phyloP scores from a whole-genome alignment of 2,888 invertebrate genomes.

The Andrena fulva region DNA sequence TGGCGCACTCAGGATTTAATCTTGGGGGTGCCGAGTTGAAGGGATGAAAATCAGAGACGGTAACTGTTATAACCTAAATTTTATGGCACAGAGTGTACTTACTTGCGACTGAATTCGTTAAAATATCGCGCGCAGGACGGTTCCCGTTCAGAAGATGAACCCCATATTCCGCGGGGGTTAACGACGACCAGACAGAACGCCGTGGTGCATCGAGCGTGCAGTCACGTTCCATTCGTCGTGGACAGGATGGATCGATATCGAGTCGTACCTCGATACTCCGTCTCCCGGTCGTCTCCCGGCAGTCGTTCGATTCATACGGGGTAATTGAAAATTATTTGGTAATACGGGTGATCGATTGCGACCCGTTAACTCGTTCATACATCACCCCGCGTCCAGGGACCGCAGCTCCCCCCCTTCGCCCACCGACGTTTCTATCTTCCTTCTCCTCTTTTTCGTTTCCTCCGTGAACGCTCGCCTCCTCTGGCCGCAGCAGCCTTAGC shows the following conservation, averaged over 20 bases:
- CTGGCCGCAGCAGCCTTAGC: slow-evolving; percentile 60
- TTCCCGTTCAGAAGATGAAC: slow-evolving; percentile 23
- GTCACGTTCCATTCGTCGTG: slow-evolving; percentile 4
- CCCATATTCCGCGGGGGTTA: slow-evolving; percentile 26
- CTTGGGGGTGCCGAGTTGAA: too few relatives aligned
- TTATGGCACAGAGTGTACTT: background rate
- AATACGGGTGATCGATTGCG: slow-evolving; percentile 81
- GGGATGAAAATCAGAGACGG: too few relatives aligned
- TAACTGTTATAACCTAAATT: too few relatives aligned
- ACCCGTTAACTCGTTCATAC: slow-evolving; percentile 83
- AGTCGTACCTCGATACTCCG: slow-evolving; percentile 36
- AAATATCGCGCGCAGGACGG: background rate
- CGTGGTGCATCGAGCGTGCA: background rate
- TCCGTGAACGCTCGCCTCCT: slow-evolving; percentile 40
- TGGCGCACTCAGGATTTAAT: too few relatives aligned
- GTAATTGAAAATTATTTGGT: slow-evolving; percentile 84
- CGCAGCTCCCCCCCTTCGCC: slow-evolving; percentile 43
- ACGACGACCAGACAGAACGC: slow-evolving; percentile 13
- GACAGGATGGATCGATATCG: slow-evolving; percentile 60
- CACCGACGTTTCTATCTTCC: slow-evolving; percentile 53
- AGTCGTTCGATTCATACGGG: slow-evolving; percentile 74
- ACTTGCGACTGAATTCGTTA: background rate
- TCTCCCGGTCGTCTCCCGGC: slow-evolving; percentile 38
- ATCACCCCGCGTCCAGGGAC: slow-evolving; percentile 73
- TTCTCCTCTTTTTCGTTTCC: slow-evolving; percentile 55